A percentile compares a stretch with the other conserved stretches of the same genome.
Evolutionary conservation across 2,888 invertebrate genomes (phyloP).

Genomic region (Watsonalla cultraria): DNA sequence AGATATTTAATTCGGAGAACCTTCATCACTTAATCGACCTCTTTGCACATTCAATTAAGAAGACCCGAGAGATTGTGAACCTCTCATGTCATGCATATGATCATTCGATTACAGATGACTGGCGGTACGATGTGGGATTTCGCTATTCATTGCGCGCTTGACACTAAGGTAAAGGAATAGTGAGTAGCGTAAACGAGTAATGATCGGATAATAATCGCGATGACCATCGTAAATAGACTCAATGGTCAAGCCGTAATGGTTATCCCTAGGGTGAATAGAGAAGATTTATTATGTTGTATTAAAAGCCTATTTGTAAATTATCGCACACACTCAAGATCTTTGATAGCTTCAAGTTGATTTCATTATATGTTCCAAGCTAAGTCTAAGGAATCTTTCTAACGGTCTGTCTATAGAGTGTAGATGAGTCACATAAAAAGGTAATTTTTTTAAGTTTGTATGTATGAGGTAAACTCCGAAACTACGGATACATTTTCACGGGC

Average conservation of each 20-base stretch:
- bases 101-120: not conserved
- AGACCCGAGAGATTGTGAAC: not conserved
- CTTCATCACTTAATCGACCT: not conserved
- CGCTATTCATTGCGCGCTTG: not conserved
- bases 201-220: not conserved
- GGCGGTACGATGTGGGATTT: not conserved
- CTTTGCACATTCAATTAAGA: not conserved
- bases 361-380: not conserved
- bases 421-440: too few relatives aligned
- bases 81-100: not conserved
- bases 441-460: too few relatives aligned
- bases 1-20: not conserved
- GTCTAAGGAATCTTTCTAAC: not conserved
- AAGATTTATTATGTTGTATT: not conserved
- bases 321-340: not conserved
- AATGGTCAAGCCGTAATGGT: not conserved
- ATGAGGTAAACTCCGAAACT: too few relatives aligned
- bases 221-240: not conserved
- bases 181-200: not conserved
- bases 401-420: too few relatives aligned
- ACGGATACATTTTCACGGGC: too few relatives aligned
- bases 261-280: not conserved
- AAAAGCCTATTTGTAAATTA: not conserved
- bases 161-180: not conserved
- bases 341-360: not conserved